A percentile compares a stretch with the other conserved stretches of the same genome.
phyloP scores from a whole-genome alignment of 2,113 vertebrate genomes.

The Burhinus oedicnemus region DNA sequence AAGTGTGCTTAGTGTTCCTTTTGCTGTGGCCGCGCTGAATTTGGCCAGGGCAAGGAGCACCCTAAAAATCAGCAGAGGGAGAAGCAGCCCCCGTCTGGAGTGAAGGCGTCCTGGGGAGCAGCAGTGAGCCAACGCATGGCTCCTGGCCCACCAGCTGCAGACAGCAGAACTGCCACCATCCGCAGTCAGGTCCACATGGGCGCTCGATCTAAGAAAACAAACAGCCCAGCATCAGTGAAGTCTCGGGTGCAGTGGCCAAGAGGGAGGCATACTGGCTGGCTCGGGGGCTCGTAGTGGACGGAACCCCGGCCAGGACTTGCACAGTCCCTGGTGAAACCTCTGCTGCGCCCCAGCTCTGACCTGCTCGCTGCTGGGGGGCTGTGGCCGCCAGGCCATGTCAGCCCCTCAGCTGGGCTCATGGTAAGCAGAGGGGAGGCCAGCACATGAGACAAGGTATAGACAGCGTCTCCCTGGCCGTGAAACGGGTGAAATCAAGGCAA shows the following conservation, averaged over 20 bases:
- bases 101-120: background rate
- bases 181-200: fast-evolving
- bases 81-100: background rate
- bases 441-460: fast-evolving
- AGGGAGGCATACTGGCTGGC: background rate
- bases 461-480: background rate
- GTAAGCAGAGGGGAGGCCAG: background rate
- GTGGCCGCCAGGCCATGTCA: fast-evolving
- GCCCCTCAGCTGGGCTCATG: background rate
- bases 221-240: fast-evolving
- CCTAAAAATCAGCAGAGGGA: background rate
- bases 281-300: background rate
- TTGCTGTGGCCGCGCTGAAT: background rate
- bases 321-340: background rate
- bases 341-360: background rate
- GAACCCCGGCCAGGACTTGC: background rate
- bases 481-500: background rate
- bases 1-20: background rate
- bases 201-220: background rate
- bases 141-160: background rate
- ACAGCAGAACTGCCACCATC: background rate
- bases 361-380: background rate
- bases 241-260: fast-evolving
- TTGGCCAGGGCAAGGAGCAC: background rate
- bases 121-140: background rate